Evolutionary conservation across 1,140 invertebrate species (phyloP), one percentile per base, ranked within the genome.

Genomic region (Ruditapes philippinarum): DNA sequence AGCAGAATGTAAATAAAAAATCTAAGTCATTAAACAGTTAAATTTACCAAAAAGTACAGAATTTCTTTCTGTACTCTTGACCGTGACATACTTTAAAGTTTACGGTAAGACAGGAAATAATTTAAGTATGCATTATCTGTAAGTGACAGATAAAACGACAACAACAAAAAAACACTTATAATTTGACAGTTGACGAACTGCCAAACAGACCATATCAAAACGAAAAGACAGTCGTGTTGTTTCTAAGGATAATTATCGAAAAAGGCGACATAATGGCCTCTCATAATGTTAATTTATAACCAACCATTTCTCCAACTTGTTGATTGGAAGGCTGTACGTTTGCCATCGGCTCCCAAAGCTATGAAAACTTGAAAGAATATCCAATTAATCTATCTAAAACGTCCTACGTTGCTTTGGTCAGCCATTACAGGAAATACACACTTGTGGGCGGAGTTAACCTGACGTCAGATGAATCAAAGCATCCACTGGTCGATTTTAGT

Each of bases 351-450:
- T 36, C 7, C 7, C 17, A 40, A 38, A 28, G 5, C 7, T 9
- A 40, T n/a, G 17, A 19, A 38, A 3, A 2, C 33, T 7, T 40
- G 19, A 36, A 7, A 38, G 22, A 73, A 38, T 73, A 73, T 40
- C 31, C 68, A 38, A 73, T 31, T 19, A 40, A 40, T 73, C 7
- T 38, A 40, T 40, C 19, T 40, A 40, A 68, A 40, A 38, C 68
- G 40, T 73, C 36, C 68, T 49, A 78, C 74, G 74, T 78, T 49
- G 74, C 14, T 19, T 49, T 3, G 11, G 74, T 25, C 74, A 49
- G 74, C 74, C 74, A 78, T 78, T 78, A 78, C 42, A 49, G 74
- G 74, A 78, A 78, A 78, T 78, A 49, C 42, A 51, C 49, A 78
- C 40, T 40, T 51, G 17, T 78, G 74, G 74, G 74, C 3, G 74